phyloP scores from a whole-genome alignment of 1,140 invertebrate species.

The Drosophila repleta region DNA sequence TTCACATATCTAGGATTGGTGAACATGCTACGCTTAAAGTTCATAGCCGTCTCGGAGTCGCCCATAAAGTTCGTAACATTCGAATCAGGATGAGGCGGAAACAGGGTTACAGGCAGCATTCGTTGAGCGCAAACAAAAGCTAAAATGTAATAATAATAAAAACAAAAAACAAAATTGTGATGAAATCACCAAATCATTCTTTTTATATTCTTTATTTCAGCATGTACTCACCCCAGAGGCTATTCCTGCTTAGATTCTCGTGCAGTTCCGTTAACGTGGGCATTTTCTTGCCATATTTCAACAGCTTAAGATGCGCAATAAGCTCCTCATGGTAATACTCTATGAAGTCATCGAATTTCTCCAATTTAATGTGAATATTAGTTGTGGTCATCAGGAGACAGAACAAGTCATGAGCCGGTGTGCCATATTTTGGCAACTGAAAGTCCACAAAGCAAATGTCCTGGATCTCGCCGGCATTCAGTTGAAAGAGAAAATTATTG shows the following conservation, averaged over 20 bases:
- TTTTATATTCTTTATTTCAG: neutral
- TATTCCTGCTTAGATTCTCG: slow-evolving; percentile 49
- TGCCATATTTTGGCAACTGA: slow-evolving; percentile 76
- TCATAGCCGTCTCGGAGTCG: slow-evolving; percentile 52
- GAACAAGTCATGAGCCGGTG: slow-evolving; percentile 79
- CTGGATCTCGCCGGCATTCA: slow-evolving; percentile 45
- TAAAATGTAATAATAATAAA: slow-evolving; percentile 23
- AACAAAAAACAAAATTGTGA: neutral
- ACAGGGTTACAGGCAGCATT: slow-evolving; percentile 62
- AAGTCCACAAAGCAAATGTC: slow-evolving; percentile 83
- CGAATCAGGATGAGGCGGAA: slow-evolving; percentile 55
- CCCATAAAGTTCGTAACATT: slow-evolving; percentile 66
- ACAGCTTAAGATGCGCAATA: slow-evolving; percentile 46
- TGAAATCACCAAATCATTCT: neutral
- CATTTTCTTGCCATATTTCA: slow-evolving; percentile 56
- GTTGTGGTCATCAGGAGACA: slow-evolving; percentile 73
- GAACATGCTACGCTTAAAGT: slow-evolving; percentile 67
- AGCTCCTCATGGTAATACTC: slow-evolving; percentile 72
- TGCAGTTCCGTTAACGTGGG: slow-evolving; percentile 65
- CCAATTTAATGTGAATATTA: slow-evolving; percentile 55
- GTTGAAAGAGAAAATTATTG: slow-evolving; percentile 83
- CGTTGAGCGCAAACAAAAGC: slow-evolving; percentile 67
- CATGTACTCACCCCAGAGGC: slow-evolving; percentile 64
- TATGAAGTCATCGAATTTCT: slow-evolving; percentile 75
- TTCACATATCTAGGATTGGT: slow-evolving; percentile 61